These are phyloP conservation scores for Onychorhynchus coronatus DNA, from an alignment of 2,113 vertebrate species.

Conservation along the genomic window DNA sequence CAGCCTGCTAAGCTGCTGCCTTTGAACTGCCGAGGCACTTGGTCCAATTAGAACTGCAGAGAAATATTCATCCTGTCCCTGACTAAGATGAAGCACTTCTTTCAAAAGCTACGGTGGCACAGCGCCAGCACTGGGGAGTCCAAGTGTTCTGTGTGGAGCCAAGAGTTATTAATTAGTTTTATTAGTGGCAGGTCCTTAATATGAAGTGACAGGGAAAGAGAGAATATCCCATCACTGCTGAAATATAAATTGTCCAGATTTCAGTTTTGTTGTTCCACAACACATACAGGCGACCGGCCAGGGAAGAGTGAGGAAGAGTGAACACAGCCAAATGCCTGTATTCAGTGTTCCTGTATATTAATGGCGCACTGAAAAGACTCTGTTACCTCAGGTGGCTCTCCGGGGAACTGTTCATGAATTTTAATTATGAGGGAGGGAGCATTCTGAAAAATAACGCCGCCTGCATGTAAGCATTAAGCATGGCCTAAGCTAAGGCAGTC, in stretches of 20 bases:
- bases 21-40: constrained; percentile 86
- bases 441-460: constrained; percentile 6
- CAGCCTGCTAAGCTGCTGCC: constrained; percentile 74
- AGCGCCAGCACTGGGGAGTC: constrained; percentile 79
- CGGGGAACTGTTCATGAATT: constrained; percentile 50
- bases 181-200: constrained; percentile 86
- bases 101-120: constrained; percentile 83
- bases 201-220: constrained; percentile 80
- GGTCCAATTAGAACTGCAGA: constrained; percentile 91
- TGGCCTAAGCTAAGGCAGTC: background rate
- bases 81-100: constrained; percentile 93
- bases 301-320: constrained; percentile 59
- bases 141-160: constrained; percentile 80
- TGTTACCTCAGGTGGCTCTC: constrained; percentile 73
- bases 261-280: constrained; percentile 70
- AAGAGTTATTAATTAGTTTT: constrained; percentile 92
- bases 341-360: constrained; percentile 68
- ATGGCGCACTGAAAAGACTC: constrained; percentile 64
- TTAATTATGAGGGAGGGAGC: constrained; percentile 65
- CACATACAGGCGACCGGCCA: constrained; percentile 64
- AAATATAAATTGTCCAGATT: constrained; percentile 79
- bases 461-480: background rate
- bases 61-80: constrained; percentile 88
- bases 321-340: constrained; percentile 62
- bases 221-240: constrained; percentile 74